Conservation (phyloP, 2,797 vertebrate genomes). For the Epinephelus coioides region DNA sequence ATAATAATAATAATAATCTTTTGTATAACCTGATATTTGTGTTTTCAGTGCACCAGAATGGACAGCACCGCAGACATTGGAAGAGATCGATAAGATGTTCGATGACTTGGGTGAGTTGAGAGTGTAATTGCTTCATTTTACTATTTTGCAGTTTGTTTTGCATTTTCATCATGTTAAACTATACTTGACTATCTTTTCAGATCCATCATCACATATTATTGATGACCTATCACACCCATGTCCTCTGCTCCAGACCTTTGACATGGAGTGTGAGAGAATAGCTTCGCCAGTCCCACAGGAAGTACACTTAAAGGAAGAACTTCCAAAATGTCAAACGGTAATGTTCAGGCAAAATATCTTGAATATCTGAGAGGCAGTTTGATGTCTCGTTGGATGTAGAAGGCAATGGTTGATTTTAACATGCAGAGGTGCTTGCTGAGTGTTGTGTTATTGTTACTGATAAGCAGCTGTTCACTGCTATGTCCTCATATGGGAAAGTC, state of each 20-base stretch:
- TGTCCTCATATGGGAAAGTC: background rate
- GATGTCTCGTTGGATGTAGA: background rate
- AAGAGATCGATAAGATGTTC: slow-evolving; percentile 79
- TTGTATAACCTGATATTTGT: background rate
- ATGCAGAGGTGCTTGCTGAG: background rate
- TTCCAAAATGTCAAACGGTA: slow-evolving; percentile 17
- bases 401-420: background rate
- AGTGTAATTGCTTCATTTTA: background rate
- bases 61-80: slow-evolving; percentile 38
- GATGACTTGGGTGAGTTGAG: slow-evolving; percentile 80
- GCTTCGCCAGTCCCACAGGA: background rate
- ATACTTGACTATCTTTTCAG: slow-evolving; percentile 42
- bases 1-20: background rate
- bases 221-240: slow-evolving; percentile 31
- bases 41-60: slow-evolving; percentile 68
- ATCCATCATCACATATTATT: slow-evolving; percentile 40
- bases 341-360: background rate
- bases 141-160: background rate
- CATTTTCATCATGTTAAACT: background rate
- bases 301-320: background rate
- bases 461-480: background rate
- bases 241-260: slow-evolving; percentile 44
- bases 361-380: background rate
- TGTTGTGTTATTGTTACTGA: background rate
- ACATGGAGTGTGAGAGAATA: slow-evolving; percentile 8